Percentiles rank a stretch among this genome's conserved stretches.
These are phyloP conservation scores for Aporrectodea caliginosa DNA, from an alignment of 1,140 invertebrate species.

Conservation along the genomic window DNA sequence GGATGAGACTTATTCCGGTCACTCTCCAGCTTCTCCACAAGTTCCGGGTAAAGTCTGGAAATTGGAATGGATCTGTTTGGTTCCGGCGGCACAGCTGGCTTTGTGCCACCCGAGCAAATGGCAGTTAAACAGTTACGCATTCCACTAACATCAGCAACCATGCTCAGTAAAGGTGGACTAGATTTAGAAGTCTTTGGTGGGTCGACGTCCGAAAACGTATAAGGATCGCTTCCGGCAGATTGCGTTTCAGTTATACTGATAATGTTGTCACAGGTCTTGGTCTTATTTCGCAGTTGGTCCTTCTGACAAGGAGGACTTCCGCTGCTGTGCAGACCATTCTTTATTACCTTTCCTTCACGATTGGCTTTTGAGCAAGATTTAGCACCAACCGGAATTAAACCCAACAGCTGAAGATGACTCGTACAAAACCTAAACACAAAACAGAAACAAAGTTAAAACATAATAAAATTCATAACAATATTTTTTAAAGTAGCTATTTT, in stretches of 20 bases:
- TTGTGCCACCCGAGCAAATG: neutral
- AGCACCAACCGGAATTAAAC: neutral
- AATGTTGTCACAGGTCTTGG: neutral
- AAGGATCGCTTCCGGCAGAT: neutral
- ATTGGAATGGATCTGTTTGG: conserved; percentile 14
- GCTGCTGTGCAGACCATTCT: neutral
- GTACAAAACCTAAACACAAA: neutral
- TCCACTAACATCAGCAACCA: neutral
- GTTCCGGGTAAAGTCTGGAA: conserved; percentile 53
- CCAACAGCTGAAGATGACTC: conserved; percentile 1
- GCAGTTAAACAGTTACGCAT: neutral
- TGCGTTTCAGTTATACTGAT: neutral
- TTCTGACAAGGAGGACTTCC: neutral
- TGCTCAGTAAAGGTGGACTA: neutral
- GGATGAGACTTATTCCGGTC: conserved; percentile 44
- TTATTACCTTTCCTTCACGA: neutral
- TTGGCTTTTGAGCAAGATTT: neutral
- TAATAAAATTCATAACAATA: no score
- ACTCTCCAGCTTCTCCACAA: conserved; percentile 52
- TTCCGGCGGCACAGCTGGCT: neutral
- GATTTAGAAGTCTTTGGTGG: neutral
- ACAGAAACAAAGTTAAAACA: conserved; percentile 1
- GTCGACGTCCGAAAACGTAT: neutral
- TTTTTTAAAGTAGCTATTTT: no score
- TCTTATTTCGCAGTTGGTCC: neutral